These are phyloP conservation scores for Corvus hawaiiensis DNA, from an alignment of 2,113 vertebrate genomes.

Conservation along the genomic window DNA sequence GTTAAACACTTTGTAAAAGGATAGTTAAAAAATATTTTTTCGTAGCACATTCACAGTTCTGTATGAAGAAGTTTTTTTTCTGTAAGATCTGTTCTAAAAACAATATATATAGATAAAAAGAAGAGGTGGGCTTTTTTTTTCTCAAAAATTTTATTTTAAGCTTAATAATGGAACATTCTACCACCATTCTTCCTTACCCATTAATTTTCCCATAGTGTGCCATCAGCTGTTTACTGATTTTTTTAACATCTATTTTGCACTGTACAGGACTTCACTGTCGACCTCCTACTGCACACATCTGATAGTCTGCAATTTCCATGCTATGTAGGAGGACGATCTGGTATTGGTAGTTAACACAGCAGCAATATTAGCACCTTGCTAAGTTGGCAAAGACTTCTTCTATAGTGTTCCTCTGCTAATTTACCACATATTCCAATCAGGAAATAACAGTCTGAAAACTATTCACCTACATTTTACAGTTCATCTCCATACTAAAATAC, in stretches of 20 bases:
- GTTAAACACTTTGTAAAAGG: neutral
- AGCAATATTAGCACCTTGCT: neutral
- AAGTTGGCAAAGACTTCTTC: neutral
- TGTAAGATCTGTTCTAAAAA: conserved; percentile 11
- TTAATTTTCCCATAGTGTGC: conserved; percentile 23
- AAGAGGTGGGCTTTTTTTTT: too few species aligned
- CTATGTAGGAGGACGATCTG: neutral
- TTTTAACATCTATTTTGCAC: neutral
- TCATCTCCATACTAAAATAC: neutral
- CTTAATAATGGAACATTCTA: conserved; percentile 25
- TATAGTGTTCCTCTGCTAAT: neutral
- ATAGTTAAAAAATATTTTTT: neutral
- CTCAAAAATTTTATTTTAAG: conserved; percentile 8
- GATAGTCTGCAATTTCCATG: neutral
- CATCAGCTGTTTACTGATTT: conserved; percentile 35
- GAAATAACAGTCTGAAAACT: neutral
- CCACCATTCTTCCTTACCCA: neutral
- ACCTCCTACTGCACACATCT: neutral
- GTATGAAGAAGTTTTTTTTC: neutral
- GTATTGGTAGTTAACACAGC: neutral
- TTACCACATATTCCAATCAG: neutral
- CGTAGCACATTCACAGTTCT: neutral
- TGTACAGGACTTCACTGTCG: neutral
- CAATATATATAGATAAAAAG: neutral
- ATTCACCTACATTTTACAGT: neutral